phyloP scores from a whole-genome alignment of 2,113 vertebrate genomes.

The Okapia johnstoni region DNA sequence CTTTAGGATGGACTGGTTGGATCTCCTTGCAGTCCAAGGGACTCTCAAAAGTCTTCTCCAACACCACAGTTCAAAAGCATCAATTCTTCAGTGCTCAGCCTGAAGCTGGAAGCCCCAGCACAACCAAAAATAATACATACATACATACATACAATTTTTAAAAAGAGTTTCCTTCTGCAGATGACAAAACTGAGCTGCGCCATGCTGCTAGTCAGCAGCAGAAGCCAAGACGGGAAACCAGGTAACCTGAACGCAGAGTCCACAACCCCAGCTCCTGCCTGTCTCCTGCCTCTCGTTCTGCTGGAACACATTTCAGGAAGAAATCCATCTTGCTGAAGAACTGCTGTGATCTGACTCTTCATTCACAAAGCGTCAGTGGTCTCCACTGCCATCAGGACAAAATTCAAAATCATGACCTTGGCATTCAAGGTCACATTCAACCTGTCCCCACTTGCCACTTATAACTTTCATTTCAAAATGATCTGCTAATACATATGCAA shows the following conservation, averaged over 20 bases:
- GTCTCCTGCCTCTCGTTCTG: not conserved
- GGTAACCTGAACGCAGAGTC: not conserved
- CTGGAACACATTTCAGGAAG: not conserved
- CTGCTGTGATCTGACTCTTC: not conserved
- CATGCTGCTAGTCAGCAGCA: fast-evolving
- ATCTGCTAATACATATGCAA: not conserved
- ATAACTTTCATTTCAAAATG: not conserved
- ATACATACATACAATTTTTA: not conserved
- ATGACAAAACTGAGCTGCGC: not conserved
- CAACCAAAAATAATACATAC: not conserved
- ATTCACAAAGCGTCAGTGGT: not conserved
- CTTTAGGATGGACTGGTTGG: not conserved
- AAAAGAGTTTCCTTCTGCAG: not conserved
- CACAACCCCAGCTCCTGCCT: fast-evolving
- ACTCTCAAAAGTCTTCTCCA: not conserved
- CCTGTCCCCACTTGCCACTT: not conserved
- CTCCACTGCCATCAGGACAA: not conserved
- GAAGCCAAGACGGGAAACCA: not conserved
- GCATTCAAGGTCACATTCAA: not conserved
- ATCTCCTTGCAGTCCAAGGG: not conserved
- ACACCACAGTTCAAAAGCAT: not conserved
- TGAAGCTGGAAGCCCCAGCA: not conserved
- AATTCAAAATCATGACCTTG: not conserved
- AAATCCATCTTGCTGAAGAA: not conserved
- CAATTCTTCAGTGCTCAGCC: not conserved